Evolutionary conservation across 2,888 invertebrate genomes (phyloP), one percentile per base, ranked within the genome.

Genomic region (Phasia obesa): DNA sequence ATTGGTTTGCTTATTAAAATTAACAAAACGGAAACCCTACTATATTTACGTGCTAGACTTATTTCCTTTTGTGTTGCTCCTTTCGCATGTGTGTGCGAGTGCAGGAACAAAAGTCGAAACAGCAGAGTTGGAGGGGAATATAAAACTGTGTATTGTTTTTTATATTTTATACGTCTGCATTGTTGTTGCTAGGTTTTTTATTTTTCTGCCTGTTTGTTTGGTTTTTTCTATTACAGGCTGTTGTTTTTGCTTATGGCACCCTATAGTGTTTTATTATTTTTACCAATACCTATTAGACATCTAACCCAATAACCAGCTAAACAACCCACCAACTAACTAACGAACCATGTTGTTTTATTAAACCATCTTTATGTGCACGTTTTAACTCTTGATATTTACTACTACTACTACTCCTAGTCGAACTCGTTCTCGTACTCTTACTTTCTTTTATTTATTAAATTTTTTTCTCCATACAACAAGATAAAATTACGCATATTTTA

Each of bases 401-500:
- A 60, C 75, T 35, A 55, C 44, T 53, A 59, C 69, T 42, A 64
- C 78, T n/a, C n/a, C n/a, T n/a, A n/a, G n/a, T n/a, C n/a, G n/a
- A n/a, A n/a, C n/a, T n/a, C n/a, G n/a, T n/a, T n/a, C n/a, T 42
- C 47, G 38, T 31, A 59, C 38, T 75, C 31, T 47, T 57, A 75
- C 35, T 74, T 65, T 42, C 19, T 19, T 21, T 42, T 25, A 2
- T 23, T 57, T 60, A n/a, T 23, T 17, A 44, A 27, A 13, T 25
- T 19, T 23, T n/a, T 55, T 31, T 55, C 27, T 35, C 47, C 17
- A 42, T 21, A 71, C 19, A 59, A 51, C 62, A 44, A 75, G 64
- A 84, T 73, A 81, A 75, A 71, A 79, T 75, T 79, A 83, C 82
- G 78, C 82, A 79, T 83, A 75, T 71, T 74, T 83, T 77, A 74